phyloP scores from a whole-genome alignment of 2,888 invertebrate genomes.

The Sminthurinus aureus region DNA sequence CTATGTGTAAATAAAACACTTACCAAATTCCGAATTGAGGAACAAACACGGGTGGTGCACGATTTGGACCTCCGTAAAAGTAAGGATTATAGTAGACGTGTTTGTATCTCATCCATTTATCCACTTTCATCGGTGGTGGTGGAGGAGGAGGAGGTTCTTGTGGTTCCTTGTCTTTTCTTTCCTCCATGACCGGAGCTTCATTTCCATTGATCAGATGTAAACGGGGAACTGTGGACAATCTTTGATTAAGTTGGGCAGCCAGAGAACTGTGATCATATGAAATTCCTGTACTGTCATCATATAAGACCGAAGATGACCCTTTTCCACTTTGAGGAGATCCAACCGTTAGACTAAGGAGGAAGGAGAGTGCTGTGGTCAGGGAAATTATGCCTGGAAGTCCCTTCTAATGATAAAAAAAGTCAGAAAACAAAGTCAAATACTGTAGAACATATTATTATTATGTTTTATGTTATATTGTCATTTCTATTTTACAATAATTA shows the following conservation, averaged over 20 bases:
- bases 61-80: slow-evolving; percentile 36
- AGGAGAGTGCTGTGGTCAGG: no score
- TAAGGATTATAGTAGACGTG: slow-evolving; percentile 34
- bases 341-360: no score
- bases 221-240: slow-evolving; percentile 11
- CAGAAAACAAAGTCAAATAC: no score
- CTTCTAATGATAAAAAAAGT: no score
- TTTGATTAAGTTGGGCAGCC: slow-evolving; percentile 5
- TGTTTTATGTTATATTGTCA: no score
- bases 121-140: not conserved
- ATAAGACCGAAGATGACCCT: not conserved
- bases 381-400: no score
- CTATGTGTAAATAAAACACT: no score
- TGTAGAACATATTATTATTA: no score
- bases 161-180: not conserved
- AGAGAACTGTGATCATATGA: not conserved
- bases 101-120: slow-evolving; percentile 29
- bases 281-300: not conserved
- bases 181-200: not conserved
- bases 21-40: slow-evolving; percentile 26
- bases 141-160: not conserved
- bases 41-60: slow-evolving; percentile 29
- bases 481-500: no score
- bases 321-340: no score
- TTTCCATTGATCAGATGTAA: not conserved